A percentile compares a stretch with the other conserved stretches of the same genome.
Evolutionary conservation across 2,797 vertebrate genomes (phyloP).

Genomic region (Australoheros facetus): DNA sequence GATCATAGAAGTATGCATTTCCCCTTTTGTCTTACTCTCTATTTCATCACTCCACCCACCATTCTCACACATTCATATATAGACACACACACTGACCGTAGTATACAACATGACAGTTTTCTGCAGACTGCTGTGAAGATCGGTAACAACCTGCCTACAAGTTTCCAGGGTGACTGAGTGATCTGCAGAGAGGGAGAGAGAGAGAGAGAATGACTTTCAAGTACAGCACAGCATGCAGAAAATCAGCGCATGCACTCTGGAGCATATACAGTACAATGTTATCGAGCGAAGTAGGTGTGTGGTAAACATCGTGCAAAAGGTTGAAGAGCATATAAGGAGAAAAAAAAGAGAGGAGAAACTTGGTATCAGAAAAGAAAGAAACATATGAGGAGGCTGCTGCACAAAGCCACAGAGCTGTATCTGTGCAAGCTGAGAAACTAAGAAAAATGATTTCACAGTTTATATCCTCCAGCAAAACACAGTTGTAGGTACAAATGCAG

Average conservation of each 20-base stretch:
- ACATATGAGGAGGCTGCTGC: constrained; percentile 1
- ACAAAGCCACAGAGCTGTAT: constrained; percentile 14
- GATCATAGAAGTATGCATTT: neutral
- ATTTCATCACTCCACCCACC: neutral
- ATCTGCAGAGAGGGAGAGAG: constrained; percentile 71
- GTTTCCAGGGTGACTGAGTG: constrained; percentile 83
- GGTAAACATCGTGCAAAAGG: constrained; percentile 22
- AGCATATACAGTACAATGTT: neutral
- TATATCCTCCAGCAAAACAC: constrained; percentile 28
- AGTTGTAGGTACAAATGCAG: constrained; percentile 29
- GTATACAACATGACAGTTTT: constrained; percentile 86
- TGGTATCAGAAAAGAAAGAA: constrained; percentile 17
- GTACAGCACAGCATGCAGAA: constrained; percentile 5
- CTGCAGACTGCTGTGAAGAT: constrained; percentile 87
- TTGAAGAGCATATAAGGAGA: constrained; percentile 9
- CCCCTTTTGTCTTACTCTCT: neutral
- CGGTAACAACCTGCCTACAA: constrained; percentile 84
- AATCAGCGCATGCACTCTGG: neutral
- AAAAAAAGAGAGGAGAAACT: neutral
- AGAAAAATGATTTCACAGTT: constrained; percentile 42
- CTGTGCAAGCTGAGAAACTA: neutral
- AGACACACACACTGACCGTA: constrained; percentile 78
- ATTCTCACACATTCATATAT: neutral
- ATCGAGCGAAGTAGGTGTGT: neutral
- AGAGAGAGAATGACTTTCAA: constrained; percentile 28